A percentile compares a stretch with the other conserved stretches of the same genome.
These are phyloP conservation scores for Oreonectes daqikongensis DNA, from an alignment of 2,797 vertebrate genomes.

Conservation along the genomic window DNA sequence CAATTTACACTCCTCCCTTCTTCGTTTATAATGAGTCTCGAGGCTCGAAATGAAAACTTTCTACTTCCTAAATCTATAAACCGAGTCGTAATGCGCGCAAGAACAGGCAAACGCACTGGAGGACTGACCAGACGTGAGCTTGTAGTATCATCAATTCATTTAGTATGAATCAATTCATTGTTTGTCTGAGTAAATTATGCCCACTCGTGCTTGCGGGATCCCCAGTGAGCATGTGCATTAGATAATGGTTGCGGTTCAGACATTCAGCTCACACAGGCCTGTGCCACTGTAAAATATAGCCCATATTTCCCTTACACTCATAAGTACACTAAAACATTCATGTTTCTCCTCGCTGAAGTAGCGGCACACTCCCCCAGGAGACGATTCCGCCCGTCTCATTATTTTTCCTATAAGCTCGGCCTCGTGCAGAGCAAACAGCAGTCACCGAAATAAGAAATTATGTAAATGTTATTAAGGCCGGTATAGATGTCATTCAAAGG, in stretches of 20 bases:
- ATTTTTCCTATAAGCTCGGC: conserved; percentile 93
- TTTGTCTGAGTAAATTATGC: conserved; percentile 37
- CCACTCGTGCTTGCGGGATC: conserved; percentile 4
- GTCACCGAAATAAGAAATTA: conserved; percentile 96
- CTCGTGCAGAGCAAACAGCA: conserved; percentile 97
- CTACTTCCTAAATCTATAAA: conserved; percentile 92
- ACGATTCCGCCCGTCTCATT: conserved; percentile 85
- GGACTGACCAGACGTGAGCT: conserved; percentile 67
- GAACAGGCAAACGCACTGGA: conserved; percentile 87
- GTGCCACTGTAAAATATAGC: conserved; percentile 16
- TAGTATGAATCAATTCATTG: conserved; percentile 35
- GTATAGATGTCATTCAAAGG: conserved; percentile 93
- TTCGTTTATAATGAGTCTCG: conserved; percentile 87
- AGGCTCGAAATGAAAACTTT: conserved; percentile 98
- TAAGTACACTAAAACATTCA: conserved; percentile 40
- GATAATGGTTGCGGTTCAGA: conserved; percentile 2
- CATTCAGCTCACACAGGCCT: conserved; percentile 4
- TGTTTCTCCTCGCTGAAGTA: conserved; percentile 27
- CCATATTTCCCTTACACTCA: conserved; percentile 51
- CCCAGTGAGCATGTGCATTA: not conserved
- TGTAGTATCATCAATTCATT: conserved; percentile 38
- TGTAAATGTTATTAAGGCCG: conserved; percentile 99
- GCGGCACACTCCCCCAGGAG: conserved; percentile 46
- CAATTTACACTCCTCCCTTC: conserved; percentile 86
- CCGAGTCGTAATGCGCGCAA: conserved; percentile 71